A percentile compares a stretch with the other conserved stretches of the same genome.
Evolutionary conservation across 1,140 invertebrate genomes (phyloP).

Genomic region (Bombus sibiricus): DNA sequence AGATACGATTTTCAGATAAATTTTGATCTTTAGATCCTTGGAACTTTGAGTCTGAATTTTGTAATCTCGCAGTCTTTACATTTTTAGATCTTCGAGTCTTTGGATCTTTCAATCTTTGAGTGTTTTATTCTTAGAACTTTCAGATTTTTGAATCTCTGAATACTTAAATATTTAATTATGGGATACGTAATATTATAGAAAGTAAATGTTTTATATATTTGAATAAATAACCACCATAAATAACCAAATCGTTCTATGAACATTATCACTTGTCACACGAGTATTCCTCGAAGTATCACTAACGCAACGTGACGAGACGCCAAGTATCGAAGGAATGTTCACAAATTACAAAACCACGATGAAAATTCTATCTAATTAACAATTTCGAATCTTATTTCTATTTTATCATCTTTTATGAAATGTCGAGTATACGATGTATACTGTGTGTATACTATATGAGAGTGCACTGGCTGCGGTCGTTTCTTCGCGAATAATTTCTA

Average conservation of each 20-base stretch:
- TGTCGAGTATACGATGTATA: not conserved
- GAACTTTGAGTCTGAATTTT: not conserved
- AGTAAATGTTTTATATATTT: too few species aligned
- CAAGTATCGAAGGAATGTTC: too few species aligned
- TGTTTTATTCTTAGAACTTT: not conserved
- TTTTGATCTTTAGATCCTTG: too few species aligned
- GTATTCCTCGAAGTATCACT: too few species aligned
- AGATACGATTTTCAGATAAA: too few species aligned
- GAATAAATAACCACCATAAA: too few species aligned
- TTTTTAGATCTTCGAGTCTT: not conserved
- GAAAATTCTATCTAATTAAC: not conserved
- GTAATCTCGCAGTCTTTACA: not conserved
- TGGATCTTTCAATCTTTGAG: too few species aligned
- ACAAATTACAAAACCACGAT: not conserved
- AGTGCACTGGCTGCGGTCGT: not conserved
- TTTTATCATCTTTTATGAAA: not conserved
- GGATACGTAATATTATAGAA: too few species aligned
- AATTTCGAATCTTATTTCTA: not conserved
- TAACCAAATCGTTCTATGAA: too few species aligned
- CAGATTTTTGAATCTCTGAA: not conserved
- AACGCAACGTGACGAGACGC: too few species aligned
- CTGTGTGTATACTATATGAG: not conserved
- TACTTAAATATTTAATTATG: too few species aligned
- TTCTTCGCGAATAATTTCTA: not conserved
- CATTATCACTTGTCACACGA: too few species aligned